phyloP scores from a whole-genome alignment of 2,113 vertebrate genomes.

The Prietella phreatophila region DNA sequence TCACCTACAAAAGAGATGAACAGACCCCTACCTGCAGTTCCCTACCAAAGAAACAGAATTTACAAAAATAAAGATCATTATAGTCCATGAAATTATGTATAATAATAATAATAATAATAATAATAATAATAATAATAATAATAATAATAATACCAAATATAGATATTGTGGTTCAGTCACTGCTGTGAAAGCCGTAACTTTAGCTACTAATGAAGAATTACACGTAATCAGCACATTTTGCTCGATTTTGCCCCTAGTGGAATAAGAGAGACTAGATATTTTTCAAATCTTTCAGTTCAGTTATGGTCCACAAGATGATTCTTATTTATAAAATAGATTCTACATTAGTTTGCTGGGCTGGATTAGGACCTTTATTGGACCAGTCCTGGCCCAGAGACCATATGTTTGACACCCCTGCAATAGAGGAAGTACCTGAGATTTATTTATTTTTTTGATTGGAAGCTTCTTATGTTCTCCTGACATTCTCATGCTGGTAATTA shows the following conservation, averaged over 20 bases:
- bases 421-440: background rate
- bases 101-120: background rate
- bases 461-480: constrained; percentile 5
- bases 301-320: background rate
- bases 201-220: background rate
- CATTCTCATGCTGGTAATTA: constrained; percentile 1
- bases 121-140: no score
- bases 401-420: background rate
- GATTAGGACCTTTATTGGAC: background rate
- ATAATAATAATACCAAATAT: background rate
- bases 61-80: background rate
- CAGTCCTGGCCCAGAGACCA: no score
- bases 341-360: background rate
- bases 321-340: background rate
- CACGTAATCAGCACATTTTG: background rate
- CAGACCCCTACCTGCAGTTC: no score
- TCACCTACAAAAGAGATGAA: no score
- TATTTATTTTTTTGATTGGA: background rate
- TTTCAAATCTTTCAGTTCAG: background rate
- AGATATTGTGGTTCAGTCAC: background rate
- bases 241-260: background rate
- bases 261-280: background rate
- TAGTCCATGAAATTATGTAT: background rate
- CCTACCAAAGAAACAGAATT: background rate
- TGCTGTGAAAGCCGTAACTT: background rate